phyloP scores from a whole-genome alignment of 2,888 invertebrate genomes.

The Drosophila cyrtoloma region DNA sequence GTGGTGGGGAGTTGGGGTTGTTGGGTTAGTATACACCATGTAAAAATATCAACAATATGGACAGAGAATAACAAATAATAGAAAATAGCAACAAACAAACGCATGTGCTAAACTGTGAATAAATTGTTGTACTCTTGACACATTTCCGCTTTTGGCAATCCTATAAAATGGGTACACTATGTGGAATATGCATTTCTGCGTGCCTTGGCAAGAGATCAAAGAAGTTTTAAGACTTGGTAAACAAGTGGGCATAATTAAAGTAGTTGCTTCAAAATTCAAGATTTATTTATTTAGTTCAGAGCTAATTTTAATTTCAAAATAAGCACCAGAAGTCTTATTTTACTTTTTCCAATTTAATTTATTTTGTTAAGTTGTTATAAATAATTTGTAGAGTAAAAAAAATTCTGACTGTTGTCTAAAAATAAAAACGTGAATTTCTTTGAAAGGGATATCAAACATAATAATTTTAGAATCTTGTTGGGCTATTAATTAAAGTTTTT shows the following conservation, averaged over 20 bases:
- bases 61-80: conserved; percentile 34
- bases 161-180: conserved; percentile 7
- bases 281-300: background rate
- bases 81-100: conserved; percentile 26
- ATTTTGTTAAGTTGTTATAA: background rate
- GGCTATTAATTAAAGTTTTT: background rate
- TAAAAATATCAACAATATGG: conserved; percentile 20
- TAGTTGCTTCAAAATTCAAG: background rate
- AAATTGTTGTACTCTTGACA: conserved; percentile 25
- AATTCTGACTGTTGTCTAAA: background rate
- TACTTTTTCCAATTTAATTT: background rate
- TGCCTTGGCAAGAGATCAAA: conserved; percentile 39
- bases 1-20: background rate
- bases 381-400: background rate
- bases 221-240: conserved; percentile 1
- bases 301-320: background rate
- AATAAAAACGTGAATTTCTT: too few species aligned
- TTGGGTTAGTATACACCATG: conserved; percentile 25
- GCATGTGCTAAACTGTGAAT: conserved; percentile 24
- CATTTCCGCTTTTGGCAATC: conserved; percentile 47
- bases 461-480: too few species aligned
- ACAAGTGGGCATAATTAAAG: background rate
- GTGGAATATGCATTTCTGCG: conserved; percentile 21
- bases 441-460: too few species aligned
- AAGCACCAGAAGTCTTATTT: background rate